Evolutionary conservation across 2,113 vertebrate genomes (phyloP).

Genomic region (Euleptes europaea): DNA sequence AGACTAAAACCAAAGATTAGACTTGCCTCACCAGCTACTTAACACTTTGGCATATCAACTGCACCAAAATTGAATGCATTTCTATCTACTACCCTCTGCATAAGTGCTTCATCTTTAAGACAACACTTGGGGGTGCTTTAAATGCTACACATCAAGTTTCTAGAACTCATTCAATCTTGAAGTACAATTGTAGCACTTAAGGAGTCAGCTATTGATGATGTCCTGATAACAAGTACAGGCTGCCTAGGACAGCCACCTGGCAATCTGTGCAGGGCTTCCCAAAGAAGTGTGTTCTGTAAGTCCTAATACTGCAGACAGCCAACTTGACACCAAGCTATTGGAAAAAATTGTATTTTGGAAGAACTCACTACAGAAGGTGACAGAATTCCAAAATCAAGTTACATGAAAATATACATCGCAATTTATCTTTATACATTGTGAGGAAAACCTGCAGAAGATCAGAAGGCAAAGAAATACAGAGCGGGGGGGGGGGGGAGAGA

Average conservation of each 20-base stretch:
- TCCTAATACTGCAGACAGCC: conserved; percentile 70
- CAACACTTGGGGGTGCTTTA: not conserved
- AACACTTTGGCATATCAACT: not conserved
- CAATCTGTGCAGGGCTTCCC: not conserved
- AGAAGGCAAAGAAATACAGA: conserved; percentile 73
- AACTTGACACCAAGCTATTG: conserved; percentile 83
- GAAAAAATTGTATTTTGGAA: conserved; percentile 97
- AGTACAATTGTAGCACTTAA: not conserved
- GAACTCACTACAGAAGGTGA: conserved; percentile 97
- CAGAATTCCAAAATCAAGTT: conserved; percentile 94
- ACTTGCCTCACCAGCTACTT: not conserved
- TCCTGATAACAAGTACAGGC: not conserved
- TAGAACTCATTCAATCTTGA: not conserved
- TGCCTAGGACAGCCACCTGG: not conserved
- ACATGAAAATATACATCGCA: conserved; percentile 99
- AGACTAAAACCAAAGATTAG: not conserved
- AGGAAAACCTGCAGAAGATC: conserved; percentile 81
- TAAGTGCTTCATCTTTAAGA: not conserved
- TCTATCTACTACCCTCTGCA: not conserved
- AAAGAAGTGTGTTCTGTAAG: not conserved
- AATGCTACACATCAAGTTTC: not conserved
- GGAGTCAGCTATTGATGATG: not conserved
- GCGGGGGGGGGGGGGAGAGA: conserved; percentile 59
- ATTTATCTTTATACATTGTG: conserved; percentile 97
- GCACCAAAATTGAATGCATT: not conserved